Evolutionary conservation across 2,888 invertebrate genomes (phyloP).

Genomic region (Thera obeliscata): DNA sequence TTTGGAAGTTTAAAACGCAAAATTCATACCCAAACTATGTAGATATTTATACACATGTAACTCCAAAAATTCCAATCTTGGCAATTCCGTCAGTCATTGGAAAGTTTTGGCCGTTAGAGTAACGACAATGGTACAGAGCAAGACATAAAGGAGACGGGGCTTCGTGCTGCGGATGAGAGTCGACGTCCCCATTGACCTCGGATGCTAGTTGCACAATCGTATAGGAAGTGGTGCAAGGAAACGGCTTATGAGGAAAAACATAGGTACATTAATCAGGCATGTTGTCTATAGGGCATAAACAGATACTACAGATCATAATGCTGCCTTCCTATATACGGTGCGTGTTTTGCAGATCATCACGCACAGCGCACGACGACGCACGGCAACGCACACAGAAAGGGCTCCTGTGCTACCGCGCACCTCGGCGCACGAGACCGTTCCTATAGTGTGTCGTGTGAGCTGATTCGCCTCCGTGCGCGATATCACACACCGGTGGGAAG

Average conservation of each 20-base stretch:
- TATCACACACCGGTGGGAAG: too few relatives aligned
- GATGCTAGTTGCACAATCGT: constrained; percentile 54
- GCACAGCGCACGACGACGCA: too few relatives aligned
- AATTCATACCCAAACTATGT: not conserved
- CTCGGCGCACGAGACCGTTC: too few relatives aligned
- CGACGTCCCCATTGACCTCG: constrained; percentile 70
- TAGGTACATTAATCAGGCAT: too few relatives aligned
- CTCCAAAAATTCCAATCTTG: constrained; percentile 25
- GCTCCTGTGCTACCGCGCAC: too few relatives aligned
- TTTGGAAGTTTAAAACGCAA: not conserved
- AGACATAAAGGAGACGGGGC: constrained; percentile 42
- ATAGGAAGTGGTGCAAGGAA: constrained; percentile 27
- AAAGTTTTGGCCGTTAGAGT: constrained; percentile 47
- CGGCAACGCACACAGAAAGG: too few relatives aligned
- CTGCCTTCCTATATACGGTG: too few relatives aligned
- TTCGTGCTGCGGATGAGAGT: constrained; percentile 48
- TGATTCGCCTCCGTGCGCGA: too few relatives aligned
- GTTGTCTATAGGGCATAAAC: too few relatives aligned
- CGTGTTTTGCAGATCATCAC: too few relatives aligned
- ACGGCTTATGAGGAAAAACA: constrained; percentile 7
- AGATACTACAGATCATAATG: too few relatives aligned
- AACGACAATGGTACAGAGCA: constrained; percentile 59
- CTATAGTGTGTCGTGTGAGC: too few relatives aligned
- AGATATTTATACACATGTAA: constrained; percentile 10
- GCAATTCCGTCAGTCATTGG: constrained; percentile 29